phyloP scores from a whole-genome alignment of 2,888 invertebrate genomes.

The Busseola fusca region DNA sequence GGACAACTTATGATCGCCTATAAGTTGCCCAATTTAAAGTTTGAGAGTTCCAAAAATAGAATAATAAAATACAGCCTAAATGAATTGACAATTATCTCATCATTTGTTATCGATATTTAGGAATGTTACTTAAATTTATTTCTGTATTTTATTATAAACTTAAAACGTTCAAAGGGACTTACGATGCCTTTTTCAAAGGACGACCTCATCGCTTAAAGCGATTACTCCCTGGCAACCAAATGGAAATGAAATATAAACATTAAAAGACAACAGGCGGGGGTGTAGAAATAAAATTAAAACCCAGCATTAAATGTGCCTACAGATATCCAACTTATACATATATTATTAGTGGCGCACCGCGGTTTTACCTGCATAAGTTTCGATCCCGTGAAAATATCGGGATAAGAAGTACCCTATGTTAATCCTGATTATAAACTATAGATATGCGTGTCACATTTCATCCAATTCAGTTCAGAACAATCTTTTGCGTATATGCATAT shows the following conservation, averaged over 20 bases:
- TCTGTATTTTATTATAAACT: background rate
- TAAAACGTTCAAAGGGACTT: background rate
- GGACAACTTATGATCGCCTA: too few relatives aligned
- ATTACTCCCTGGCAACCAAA: background rate
- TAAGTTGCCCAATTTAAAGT: background rate
- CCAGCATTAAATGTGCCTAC: background rate
- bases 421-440: too few relatives aligned
- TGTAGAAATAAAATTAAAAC: conserved; percentile 9
- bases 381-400: too few relatives aligned
- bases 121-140: background rate
- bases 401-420: too few relatives aligned
- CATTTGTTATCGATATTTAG: background rate
- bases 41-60: background rate
- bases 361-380: too few relatives aligned
- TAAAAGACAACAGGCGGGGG: conserved; percentile 14
- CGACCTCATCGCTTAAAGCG: conserved; percentile 1
- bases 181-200: background rate
- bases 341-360: background rate
- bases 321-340: background rate
- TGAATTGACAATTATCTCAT: too few relatives aligned
- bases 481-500: too few relatives aligned
- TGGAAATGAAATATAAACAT: conserved; percentile 18
- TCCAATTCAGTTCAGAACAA: too few relatives aligned
- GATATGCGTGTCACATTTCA: too few relatives aligned
- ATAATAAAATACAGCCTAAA: background rate